phyloP scores from a whole-genome alignment of 1,140 invertebrate species.

The Drosophila murphyi region DNA sequence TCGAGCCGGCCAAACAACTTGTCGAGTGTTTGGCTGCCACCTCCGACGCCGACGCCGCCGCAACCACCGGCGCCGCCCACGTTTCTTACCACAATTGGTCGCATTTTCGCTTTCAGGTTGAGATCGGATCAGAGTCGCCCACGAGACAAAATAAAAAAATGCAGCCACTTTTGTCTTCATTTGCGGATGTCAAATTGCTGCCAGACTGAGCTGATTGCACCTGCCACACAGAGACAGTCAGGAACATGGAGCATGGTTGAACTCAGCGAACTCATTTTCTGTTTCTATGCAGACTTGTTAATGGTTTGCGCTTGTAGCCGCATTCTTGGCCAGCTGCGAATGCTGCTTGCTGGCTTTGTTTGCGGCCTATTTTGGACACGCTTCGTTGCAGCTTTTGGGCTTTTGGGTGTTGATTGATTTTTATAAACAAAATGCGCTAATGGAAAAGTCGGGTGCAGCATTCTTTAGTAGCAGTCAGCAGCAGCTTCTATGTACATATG shows the following conservation, averaged over 20 bases:
- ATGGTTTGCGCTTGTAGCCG: conserved; percentile 35
- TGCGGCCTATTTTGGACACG: conserved; percentile 32
- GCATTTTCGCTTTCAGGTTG: conserved; percentile 31
- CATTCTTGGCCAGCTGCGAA: conserved; percentile 62
- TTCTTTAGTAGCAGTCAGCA: conserved; percentile 54
- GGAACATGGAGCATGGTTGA: background rate
- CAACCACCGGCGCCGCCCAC: conserved; percentile 17
- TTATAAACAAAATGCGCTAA: conserved; percentile 75
- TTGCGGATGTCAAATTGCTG: conserved; percentile 33
- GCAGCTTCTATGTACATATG: conserved; percentile 39
- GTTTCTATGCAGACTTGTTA: conserved; percentile 38
- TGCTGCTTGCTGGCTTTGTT: conserved; percentile 20
- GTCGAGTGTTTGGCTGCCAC: conserved; percentile 16
- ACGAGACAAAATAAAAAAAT: conserved; percentile 18
- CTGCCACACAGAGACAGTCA: conserved; percentile 18
- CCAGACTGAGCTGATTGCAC: conserved; percentile 41
- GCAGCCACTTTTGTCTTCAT: conserved; percentile 28
- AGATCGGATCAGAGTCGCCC: conserved; percentile 4
- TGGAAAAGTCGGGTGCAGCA: conserved; percentile 79
- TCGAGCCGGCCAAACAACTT: conserved; percentile 30
- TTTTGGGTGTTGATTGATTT: conserved; percentile 83
- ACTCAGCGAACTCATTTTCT: conserved; percentile 13
- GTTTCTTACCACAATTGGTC: conserved; percentile 23
- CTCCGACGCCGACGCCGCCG: background rate
- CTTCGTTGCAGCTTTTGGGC: conserved; percentile 58